Conservation (phyloP, 2,888 invertebrate genomes). For the Mactromeris polynyma region DNA sequence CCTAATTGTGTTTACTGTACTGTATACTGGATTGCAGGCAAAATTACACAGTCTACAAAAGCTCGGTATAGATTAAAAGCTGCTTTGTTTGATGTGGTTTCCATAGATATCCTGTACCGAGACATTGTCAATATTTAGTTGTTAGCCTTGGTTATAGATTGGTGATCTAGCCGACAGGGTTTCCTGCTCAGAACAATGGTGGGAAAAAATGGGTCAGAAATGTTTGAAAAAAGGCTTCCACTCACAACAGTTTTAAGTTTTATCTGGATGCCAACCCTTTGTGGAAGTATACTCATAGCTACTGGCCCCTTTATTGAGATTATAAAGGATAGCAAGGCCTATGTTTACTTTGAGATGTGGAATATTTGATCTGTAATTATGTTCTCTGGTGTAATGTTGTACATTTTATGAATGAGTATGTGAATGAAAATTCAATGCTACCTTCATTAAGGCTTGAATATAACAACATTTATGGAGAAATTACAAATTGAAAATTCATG, state of each 20-base stretch:
- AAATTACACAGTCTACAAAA: not conserved
- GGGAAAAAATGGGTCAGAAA: conserved; percentile 21
- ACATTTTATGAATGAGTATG: too few relatives aligned
- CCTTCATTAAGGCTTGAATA: too few relatives aligned
- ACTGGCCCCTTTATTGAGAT: not conserved
- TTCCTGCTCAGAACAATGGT: conserved; percentile 11
- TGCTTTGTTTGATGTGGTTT: conserved; percentile 55
- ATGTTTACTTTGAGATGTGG: too few relatives aligned
- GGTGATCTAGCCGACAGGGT: not conserved
- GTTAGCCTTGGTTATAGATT: not conserved
- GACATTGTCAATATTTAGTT: conserved; percentile 42
- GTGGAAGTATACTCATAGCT: not conserved
- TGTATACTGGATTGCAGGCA: not conserved
- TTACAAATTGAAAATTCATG: too few relatives aligned
- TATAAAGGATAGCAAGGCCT: not conserved
- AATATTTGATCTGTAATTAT: too few relatives aligned
- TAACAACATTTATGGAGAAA: too few relatives aligned
- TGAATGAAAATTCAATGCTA: too few relatives aligned
- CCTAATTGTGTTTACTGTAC: conserved; percentile 8
- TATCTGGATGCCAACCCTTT: not conserved
- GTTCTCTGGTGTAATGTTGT: too few relatives aligned
- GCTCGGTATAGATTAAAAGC: conserved; percentile 8
- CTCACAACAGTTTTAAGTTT: not conserved
- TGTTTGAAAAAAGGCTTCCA: not conserved
- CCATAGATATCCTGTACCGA: conserved; percentile 46